Conservation (phyloP, 2,797 vertebrate species). For the Menidia menidia region DNA sequence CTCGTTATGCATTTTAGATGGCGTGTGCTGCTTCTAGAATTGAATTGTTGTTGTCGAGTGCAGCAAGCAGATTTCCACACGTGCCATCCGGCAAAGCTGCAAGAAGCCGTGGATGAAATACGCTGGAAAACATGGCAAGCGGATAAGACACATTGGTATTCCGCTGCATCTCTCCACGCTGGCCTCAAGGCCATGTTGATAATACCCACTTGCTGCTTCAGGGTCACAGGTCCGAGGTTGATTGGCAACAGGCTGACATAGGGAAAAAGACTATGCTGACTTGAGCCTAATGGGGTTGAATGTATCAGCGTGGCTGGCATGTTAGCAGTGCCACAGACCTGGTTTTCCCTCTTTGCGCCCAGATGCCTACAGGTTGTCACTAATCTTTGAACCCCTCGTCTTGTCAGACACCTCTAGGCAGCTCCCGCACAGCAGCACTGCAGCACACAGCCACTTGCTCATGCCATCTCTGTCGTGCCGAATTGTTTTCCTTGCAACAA, state of each 20-base stretch:
- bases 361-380: constrained; percentile 58
- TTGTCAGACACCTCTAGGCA: constrained; percentile 48
- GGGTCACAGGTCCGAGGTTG: constrained; percentile 72
- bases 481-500: constrained; percentile 49
- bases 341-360: constrained; percentile 15
- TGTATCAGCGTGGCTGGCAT: constrained; percentile 43
- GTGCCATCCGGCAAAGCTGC: constrained; percentile 20
- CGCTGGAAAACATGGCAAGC: constrained; percentile 55
- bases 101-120: constrained; percentile 42
- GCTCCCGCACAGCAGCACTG: constrained; percentile 18
- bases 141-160: constrained; percentile 75
- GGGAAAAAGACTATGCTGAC: constrained; percentile 69
- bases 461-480: constrained; percentile 40
- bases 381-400: constrained; percentile 63
- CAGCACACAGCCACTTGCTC: constrained; percentile 34
- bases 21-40: constrained; percentile 44
- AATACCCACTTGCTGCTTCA: constrained; percentile 51
- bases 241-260: constrained; percentile 74
- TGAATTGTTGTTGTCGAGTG: constrained; percentile 56
- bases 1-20: constrained; percentile 51
- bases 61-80: constrained; percentile 33
- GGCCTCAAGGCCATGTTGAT: constrained; percentile 56
- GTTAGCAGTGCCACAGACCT: constrained; percentile 39
- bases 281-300: constrained; percentile 69
- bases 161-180: constrained; percentile 40